phyloP scores from a whole-genome alignment of 2,797 vertebrate species.

The Sebastolobus altivelis region DNA sequence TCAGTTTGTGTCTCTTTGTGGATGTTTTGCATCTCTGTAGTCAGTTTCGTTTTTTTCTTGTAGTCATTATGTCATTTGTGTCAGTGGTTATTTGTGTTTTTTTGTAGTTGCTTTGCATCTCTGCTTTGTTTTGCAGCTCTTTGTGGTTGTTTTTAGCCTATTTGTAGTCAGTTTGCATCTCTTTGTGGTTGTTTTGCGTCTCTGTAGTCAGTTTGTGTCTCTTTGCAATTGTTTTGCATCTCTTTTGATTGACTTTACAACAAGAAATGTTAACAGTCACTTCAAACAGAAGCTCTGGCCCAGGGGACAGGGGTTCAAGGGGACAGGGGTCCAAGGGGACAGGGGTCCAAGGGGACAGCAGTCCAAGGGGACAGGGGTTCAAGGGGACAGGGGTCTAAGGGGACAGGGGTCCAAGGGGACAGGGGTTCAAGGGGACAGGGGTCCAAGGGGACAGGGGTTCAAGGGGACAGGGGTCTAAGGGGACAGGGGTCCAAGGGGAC shows the following conservation, averaged over 20 bases:
- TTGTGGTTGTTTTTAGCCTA: neutral
- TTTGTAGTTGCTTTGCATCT: neutral
- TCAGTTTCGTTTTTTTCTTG: neutral
- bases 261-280: neutral
- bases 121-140: too few relatives aligned
- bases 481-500: neutral
- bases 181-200: neutral
- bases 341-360: neutral
- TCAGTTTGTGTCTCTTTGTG: neutral
- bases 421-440: neutral
- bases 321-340: neutral
- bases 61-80: neutral
- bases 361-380: neutral
- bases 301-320: neutral
- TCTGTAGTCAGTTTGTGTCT: neutral
- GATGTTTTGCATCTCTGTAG: neutral
- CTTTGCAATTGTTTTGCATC: too few relatives aligned
- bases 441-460: neutral
- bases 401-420: neutral
- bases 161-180: neutral
- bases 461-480: neutral
- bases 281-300: neutral
- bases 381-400: neutral
- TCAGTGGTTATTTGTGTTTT: neutral
- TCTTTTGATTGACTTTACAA: conserved; percentile 5